phyloP scores from a whole-genome alignment of 1,140 invertebrate genomes.

The Drosophila repleta region DNA sequence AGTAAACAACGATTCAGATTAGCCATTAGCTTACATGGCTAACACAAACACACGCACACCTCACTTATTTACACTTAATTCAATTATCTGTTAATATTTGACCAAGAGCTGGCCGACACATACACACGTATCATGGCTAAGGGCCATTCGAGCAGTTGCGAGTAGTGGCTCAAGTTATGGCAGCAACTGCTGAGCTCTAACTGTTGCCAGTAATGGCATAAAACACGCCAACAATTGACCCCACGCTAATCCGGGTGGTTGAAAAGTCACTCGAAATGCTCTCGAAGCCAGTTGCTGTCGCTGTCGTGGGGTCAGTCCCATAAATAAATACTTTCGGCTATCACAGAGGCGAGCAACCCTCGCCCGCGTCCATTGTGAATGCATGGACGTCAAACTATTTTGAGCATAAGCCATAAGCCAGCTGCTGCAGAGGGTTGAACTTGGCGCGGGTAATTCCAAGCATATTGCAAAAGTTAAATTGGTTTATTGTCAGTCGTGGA shows the following conservation, averaged over 20 bases:
- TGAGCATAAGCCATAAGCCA: constrained; percentile 54
- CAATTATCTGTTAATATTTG: constrained; percentile 74
- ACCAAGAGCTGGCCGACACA: constrained; percentile 15
- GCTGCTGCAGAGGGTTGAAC: constrained; percentile 20
- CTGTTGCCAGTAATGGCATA: constrained; percentile 17
- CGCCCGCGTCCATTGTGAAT: constrained; percentile 18
- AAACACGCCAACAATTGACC: constrained; percentile 29
- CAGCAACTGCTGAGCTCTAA: not conserved
- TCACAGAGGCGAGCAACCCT: constrained; percentile 26
- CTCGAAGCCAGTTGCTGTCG: not conserved
- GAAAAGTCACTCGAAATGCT: constrained; percentile 25
- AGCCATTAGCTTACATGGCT: constrained; percentile 20
- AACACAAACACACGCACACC: constrained; percentile 4
- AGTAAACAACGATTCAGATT: constrained; percentile 18
- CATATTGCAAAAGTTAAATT: constrained; percentile 82
- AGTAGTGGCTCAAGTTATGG: constrained; percentile 25
- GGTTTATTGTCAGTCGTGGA: constrained; percentile 72
- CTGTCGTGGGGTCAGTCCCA: constrained; percentile 30
- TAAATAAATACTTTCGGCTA: constrained; percentile 48
- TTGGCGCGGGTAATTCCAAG: constrained; percentile 44
- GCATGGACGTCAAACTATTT: constrained; percentile 64
- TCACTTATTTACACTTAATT: constrained; percentile 63
- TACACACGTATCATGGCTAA: constrained; percentile 28
- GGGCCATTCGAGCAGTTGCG: constrained; percentile 36
- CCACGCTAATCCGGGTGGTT: constrained; percentile 18